Percentiles rank a stretch among this genome's conserved stretches.
These are phyloP conservation scores for Leptonema lineaticorne DNA, from an alignment of 1,140 invertebrate species.

Conservation along the genomic window DNA sequence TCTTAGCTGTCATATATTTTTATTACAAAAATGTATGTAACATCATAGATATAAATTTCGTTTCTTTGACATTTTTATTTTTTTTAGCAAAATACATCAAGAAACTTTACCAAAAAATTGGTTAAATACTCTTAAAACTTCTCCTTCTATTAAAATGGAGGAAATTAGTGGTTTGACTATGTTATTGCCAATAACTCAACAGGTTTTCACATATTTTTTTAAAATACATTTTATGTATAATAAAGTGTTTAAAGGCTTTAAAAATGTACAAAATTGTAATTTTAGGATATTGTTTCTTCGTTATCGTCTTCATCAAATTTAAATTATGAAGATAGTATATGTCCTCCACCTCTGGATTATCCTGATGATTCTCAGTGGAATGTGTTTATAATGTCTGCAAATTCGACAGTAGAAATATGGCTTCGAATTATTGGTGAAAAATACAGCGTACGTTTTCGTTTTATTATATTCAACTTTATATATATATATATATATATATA, in stretches of 20 bases:
- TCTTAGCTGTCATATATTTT: neutral
- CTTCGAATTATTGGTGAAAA: slow-evolving; percentile 56
- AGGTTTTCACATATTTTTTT: slow-evolving; percentile 44
- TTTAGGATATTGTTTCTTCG: neutral
- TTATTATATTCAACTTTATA: slow-evolving; percentile 21
- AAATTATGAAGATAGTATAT: neutral
- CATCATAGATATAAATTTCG: neutral
- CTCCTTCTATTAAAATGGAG: slow-evolving; percentile 52
- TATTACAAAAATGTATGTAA: neutral
- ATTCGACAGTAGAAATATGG: slow-evolving; percentile 58
- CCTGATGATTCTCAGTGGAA: slow-evolving; percentile 57
- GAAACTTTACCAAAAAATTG: slow-evolving; percentile 59
- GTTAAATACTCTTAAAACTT: slow-evolving; percentile 54
- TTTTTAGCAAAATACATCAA: slow-evolving; percentile 54
- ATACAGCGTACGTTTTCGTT: slow-evolving; percentile 55
- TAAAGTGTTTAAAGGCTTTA: neutral
- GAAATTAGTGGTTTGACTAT: slow-evolving; percentile 54
- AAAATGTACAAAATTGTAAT: neutral
- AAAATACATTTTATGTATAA: neutral
- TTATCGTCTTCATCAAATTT: slow-evolving; percentile 30
- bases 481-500: neutral
- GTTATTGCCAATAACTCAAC: slow-evolving; percentile 49
- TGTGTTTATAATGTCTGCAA: slow-evolving; percentile 56
- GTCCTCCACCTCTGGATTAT: slow-evolving; percentile 49
- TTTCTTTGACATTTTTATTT: slow-evolving; percentile 37